Percentiles rank a stretch among this genome's conserved stretches.
Evolutionary conservation across 2,888 invertebrate species (phyloP).

Genomic region (Plebejus argus): DNA sequence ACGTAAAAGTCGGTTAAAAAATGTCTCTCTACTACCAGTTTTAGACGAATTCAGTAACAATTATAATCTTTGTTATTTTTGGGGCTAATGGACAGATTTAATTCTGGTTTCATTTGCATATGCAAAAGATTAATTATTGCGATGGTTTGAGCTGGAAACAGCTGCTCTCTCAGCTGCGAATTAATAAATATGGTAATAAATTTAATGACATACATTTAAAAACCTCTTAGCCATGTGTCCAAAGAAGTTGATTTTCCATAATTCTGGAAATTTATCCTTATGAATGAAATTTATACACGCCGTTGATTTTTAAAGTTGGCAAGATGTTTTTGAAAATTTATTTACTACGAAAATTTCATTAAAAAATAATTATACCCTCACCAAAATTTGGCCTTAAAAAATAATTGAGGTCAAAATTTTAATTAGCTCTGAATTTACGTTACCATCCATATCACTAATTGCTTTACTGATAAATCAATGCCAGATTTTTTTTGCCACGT

Average conservation of each 20-base stretch:
- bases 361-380: slow-evolving; percentile 6
- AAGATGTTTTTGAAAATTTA: not conserved
- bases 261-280: not conserved
- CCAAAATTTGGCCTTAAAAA: not conserved
- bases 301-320: not conserved
- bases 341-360: not conserved
- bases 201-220: slow-evolving; percentile 15
- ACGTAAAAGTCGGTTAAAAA: no score
- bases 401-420: slow-evolving; percentile 11
- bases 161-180: slow-evolving; percentile 25
- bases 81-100: slow-evolving; percentile 6
- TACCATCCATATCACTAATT: not conserved
- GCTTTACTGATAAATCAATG: not conserved
- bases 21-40: not conserved
- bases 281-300: not conserved
- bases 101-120: slow-evolving; percentile 30
- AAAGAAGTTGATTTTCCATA: slow-evolving; percentile 2
- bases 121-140: slow-evolving; percentile 25
- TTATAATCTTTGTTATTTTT: slow-evolving; percentile 24
- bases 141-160: slow-evolving; percentile 21
- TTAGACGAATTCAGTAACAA: not conserved
- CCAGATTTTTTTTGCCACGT: not conserved
- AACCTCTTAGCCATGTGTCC: slow-evolving; percentile 8
- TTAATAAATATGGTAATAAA: slow-evolving; percentile 28
- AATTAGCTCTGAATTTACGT: not conserved